These are phyloP conservation scores for Morone chrysops DNA, from an alignment of 2,113 vertebrate species.

Conservation along the genomic window DNA sequence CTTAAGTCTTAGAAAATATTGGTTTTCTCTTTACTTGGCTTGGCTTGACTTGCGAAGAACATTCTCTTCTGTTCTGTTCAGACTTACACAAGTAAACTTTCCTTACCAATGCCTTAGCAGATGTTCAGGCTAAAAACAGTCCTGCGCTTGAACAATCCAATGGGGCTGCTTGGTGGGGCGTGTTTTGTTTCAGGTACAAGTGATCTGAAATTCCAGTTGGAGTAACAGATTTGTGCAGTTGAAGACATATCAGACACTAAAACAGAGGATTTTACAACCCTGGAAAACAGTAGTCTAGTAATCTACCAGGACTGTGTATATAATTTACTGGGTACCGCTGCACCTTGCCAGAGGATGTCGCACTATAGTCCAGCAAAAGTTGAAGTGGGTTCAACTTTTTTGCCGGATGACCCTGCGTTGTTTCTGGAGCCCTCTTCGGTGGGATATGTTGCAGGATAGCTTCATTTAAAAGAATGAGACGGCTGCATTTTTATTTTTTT, in stretches of 20 bases:
- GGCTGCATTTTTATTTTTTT: neutral
- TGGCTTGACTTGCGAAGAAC: neutral
- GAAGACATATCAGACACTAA: neutral
- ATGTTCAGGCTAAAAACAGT: neutral
- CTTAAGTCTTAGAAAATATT: neutral
- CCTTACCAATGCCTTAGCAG: neutral
- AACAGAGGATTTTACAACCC: neutral
- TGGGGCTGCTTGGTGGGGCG: neutral
- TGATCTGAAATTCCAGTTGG: neutral
- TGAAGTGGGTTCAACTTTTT: neutral
- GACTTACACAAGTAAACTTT: neutral
- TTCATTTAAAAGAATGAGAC: neutral
- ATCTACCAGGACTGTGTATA: neutral
- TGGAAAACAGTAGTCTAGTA: neutral
- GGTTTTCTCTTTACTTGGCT: constrained; percentile 2
- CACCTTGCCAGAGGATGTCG: neutral
- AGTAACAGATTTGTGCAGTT: neutral
- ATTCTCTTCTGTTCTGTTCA: neutral
- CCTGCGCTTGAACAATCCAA: neutral
- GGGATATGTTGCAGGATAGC: neutral
- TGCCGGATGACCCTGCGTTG: neutral
- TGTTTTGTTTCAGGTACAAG: neutral
- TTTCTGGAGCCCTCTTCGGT: neutral
- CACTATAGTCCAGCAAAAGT: neutral
- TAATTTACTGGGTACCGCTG: neutral